These are phyloP conservation scores for Trichogramma dendrolimi DNA, from an alignment of 2,888 invertebrate genomes.

Conservation along the genomic window DNA sequence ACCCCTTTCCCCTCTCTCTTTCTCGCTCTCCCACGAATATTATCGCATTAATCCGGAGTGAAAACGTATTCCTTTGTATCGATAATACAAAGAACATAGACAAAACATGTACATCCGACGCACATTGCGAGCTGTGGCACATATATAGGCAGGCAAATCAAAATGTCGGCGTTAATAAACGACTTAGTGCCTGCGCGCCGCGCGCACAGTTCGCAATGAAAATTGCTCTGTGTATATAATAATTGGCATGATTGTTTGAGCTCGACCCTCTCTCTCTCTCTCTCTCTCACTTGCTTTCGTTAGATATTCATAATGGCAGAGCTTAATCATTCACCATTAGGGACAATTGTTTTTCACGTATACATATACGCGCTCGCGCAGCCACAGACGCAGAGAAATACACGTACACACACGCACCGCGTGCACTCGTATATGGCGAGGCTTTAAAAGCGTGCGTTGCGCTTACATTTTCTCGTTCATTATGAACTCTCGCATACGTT, in stretches of 20 bases:
- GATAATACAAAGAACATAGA: too few relatives aligned
- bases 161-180: constrained; percentile 7
- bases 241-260: constrained; percentile 21
- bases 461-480: background rate
- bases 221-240: constrained; percentile 7
- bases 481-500: constrained; percentile 37
- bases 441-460: constrained; percentile 13
- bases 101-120: too few relatives aligned
- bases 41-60: too few relatives aligned
- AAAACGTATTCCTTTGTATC: too few relatives aligned
- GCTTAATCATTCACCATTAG: constrained; percentile 27
- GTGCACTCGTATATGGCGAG: too few relatives aligned
- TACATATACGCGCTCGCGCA: constrained; percentile 4
- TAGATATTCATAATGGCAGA: background rate
- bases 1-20: background rate
- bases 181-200: background rate
- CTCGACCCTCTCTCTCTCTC: background rate
- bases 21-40: constrained; percentile 8
- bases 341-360: constrained; percentile 24
- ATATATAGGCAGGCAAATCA: background rate
- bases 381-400: too few relatives aligned
- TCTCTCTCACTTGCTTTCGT: too few relatives aligned
- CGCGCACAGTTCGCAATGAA: constrained; percentile 5
- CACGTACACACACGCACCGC: too few relatives aligned
- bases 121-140: too few relatives aligned